Conservation (phyloP, 2,888 invertebrate species). For the Eilema depressum region DNA sequence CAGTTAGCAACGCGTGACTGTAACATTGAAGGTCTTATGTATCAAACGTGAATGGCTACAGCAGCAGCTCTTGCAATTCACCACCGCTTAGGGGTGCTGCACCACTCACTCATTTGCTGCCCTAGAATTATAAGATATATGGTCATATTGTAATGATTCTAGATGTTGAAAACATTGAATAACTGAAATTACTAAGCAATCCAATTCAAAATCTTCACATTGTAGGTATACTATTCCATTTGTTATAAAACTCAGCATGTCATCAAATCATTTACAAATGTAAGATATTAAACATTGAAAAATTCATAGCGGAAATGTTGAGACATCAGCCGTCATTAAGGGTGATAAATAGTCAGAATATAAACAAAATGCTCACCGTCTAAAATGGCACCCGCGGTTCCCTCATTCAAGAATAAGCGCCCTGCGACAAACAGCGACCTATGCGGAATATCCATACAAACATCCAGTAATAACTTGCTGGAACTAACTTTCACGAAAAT, state of each 20-base stretch:
- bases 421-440: not conserved
- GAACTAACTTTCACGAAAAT: not conserved
- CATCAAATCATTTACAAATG: not conserved
- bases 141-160: too few species aligned
- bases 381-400: not conserved
- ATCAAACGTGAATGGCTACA: not conserved
- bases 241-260: not conserved
- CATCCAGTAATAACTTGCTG: not conserved
- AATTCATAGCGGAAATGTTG: slow-evolving; percentile 4
- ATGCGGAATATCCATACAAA: not conserved
- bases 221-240: not conserved
- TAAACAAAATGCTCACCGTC: not conserved
- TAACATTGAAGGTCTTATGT: not conserved
- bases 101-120: not conserved
- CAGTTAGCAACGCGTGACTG: not conserved
- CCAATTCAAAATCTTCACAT: not conserved
- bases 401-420: not conserved
- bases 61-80: not conserved
- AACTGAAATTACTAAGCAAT: not conserved
- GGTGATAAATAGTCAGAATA: not conserved
- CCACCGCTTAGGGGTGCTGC: too few species aligned
- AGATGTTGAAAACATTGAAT: not conserved
- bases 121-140: not conserved
- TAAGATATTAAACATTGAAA: not conserved
- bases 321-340: not conserved